A percentile compares a stretch with the other conserved stretches of the same genome.
phyloP scores from a whole-genome alignment of 2,888 invertebrate genomes.

The Lathronympha strigana region DNA sequence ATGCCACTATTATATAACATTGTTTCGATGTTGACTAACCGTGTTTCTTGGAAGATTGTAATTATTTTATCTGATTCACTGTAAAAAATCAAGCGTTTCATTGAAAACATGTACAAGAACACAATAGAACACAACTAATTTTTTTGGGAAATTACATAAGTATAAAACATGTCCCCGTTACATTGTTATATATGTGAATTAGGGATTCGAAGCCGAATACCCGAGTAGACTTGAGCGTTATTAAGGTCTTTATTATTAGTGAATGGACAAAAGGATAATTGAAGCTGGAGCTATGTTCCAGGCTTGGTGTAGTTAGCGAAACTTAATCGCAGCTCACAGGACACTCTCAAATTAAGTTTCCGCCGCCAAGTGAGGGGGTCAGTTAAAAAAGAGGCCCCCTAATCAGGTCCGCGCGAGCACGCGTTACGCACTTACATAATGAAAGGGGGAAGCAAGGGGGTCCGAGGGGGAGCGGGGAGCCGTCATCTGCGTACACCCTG shows the following conservation, averaged over 20 bases:
- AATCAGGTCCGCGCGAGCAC: constrained; percentile 83
- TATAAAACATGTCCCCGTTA: neutral
- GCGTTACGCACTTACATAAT: constrained; percentile 85
- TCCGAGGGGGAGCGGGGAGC: constrained; percentile 64
- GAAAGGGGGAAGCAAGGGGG: constrained; percentile 79
- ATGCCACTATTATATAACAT: no score
- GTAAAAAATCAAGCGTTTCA: no score
- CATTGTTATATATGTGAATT: neutral
- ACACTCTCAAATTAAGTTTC: constrained; percentile 80
- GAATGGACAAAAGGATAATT: constrained; percentile 50
- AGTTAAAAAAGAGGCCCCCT: constrained; percentile 83
- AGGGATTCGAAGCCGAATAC: constrained; percentile 6
- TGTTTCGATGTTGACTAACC: no score
- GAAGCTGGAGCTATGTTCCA: constrained; percentile 44
- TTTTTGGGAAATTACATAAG: no score
- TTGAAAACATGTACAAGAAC: no score
- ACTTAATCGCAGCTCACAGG: constrained; percentile 67
- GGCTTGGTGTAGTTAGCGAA: constrained; percentile 57
- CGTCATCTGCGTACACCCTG: constrained; percentile 84
- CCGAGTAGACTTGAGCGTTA: neutral
- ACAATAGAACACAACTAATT: no score
- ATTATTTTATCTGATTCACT: no score
- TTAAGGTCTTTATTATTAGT: constrained; percentile 34
- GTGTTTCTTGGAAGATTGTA: no score
- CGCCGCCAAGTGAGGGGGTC: constrained; percentile 79